Conservation (phyloP, 2,888 invertebrate species). For the Machimus atricapillus region DNA sequence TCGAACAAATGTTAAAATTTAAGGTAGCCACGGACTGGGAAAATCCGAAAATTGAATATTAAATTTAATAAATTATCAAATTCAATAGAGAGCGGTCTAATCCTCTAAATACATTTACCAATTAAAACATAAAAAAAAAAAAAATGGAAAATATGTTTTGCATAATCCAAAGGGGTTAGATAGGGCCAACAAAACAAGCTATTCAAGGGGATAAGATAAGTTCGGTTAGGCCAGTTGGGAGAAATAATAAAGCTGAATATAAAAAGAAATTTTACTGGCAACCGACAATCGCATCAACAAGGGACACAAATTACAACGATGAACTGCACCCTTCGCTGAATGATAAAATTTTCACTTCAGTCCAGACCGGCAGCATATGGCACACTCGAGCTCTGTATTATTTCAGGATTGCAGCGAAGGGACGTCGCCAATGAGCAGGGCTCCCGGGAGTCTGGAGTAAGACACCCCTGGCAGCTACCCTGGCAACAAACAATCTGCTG, state of each 20-base stretch:
- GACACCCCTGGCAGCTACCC: neutral
- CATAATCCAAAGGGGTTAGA: neutral
- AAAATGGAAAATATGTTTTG: neutral
- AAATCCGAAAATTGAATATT: neutral
- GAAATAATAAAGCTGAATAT: neutral
- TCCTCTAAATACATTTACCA: neutral
- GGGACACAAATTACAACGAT: neutral
- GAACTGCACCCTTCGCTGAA: neutral
- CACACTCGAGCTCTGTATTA: neutral
- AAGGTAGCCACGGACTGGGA: neutral
- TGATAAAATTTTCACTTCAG: constrained; percentile 19
- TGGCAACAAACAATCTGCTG: neutral
- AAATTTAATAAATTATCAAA: neutral
- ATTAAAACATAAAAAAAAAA: neutral
- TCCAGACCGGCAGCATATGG: neutral
- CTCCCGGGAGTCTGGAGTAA: neutral
- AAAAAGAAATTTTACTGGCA: neutral
- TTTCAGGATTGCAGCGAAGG: neutral
- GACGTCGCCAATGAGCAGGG: neutral
- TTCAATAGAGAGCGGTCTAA: neutral
- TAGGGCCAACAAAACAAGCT: neutral
- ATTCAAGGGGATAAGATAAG: neutral
- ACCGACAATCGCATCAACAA: neutral
- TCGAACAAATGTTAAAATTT: neutral
- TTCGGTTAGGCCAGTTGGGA: neutral